Evolutionary conservation across 2,888 invertebrate genomes (phyloP).

Genomic region (Machimus rusticus): DNA sequence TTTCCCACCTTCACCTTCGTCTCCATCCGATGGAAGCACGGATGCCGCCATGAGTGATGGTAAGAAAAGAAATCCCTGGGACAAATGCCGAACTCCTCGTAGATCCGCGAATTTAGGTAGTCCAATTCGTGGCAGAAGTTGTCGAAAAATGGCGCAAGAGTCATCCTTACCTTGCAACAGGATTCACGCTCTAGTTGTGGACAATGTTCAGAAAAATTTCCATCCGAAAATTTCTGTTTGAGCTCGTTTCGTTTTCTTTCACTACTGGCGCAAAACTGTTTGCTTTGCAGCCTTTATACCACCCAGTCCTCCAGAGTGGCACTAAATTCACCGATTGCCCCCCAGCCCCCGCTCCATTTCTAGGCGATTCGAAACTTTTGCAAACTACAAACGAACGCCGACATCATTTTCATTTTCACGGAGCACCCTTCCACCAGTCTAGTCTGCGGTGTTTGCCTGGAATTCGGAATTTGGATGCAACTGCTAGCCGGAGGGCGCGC

Average conservation of each 20-base stretch:
- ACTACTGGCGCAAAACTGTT: not conserved
- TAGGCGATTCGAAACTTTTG: not conserved
- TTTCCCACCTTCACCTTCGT: constrained; percentile 62
- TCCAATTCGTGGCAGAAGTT: constrained; percentile 29
- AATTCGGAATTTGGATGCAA: not conserved
- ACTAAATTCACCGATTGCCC: not conserved
- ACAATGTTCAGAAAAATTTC: not conserved
- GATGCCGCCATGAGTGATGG: not conserved
- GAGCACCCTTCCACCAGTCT: not conserved
- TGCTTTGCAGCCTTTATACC: not conserved
- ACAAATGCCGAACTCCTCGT: constrained; percentile 22
- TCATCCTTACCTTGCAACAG: not conserved
- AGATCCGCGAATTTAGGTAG: constrained; percentile 13
- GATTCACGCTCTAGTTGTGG: not conserved
- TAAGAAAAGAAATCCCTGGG: not conserved
- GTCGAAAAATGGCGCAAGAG: not conserved
- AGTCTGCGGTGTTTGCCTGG: not conserved
- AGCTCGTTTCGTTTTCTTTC: constrained; percentile 16
- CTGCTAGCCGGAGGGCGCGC: not conserved
- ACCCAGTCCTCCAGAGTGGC: not conserved
- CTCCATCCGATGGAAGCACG: not conserved
- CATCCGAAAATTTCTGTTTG: constrained; percentile 4
- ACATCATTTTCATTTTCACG: not conserved
- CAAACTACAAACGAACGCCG: not conserved
- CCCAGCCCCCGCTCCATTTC: not conserved